Base-by-base conservation (phyloP, 1,140 invertebrate genomes). In the Paralvinella palmiformis region DNA sequence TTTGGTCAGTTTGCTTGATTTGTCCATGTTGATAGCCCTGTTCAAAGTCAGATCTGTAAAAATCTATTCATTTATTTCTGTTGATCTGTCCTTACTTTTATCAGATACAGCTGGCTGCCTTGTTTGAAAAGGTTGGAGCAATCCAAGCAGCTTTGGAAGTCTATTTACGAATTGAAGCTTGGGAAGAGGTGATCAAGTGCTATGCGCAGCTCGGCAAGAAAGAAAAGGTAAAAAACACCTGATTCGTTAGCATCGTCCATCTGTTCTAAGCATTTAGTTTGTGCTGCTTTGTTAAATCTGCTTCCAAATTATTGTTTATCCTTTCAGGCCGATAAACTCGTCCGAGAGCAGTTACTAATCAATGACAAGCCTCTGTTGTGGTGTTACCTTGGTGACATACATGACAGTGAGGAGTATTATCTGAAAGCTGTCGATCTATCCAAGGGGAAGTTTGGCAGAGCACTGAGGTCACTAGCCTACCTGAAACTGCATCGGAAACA, bases 131-230 rank as follows among this genome's bases (percentile, higher is more conserved):
- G 69, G 73, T 96, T 33, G 93, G 93, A 31, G 83, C 90, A 62
- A 84, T 89, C 0, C 94, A 94, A 74, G 86, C 86, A 31, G 94
- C 94, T 32, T 81, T 98, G 17, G 91, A 96, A 68, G 82, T 94
- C 35, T 97, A 88, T 78, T 82, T 89, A 24, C 81, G 86, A 53
- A 82, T 96, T 10, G 83, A 91, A 65, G 78, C 90, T n/a, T 98
- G 94, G 94, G 91, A 96, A 70, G 87, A 96, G 75, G 90, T 94
- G 20, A 91, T 98, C 65, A 83, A 85, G 1, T 98, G 94, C 81
- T 96, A 96, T 72, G 90, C 89, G 45, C 81, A 86, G 65, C 78
- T 96, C 48, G 86, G 92, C 68, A 81, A 92, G 67, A 84, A 86
- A 33, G 91, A 95, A 71, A 94, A 93, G 81, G 88, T 89, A 72